Evolutionary conservation across 2,888 invertebrate species (phyloP).

Genomic region (Drepana falcataria): DNA sequence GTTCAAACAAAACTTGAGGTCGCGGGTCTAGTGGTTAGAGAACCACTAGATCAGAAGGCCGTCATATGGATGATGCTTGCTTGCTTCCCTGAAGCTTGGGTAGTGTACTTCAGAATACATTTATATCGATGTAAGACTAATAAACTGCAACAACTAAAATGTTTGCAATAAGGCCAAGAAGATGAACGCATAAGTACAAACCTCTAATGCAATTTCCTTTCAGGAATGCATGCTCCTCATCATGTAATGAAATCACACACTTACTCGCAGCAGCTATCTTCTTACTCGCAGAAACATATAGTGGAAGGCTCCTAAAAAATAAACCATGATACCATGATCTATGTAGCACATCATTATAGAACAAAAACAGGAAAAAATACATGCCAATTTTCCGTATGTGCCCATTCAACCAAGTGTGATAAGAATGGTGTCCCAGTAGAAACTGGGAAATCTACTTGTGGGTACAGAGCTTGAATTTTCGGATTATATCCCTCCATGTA

Average conservation of each 20-base stretch:
- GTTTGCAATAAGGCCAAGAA: too few species aligned
- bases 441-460: slow-evolving; percentile 87
- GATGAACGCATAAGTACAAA: slow-evolving; percentile 11
- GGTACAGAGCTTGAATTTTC: slow-evolving; percentile 84
- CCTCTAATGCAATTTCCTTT: slow-evolving; percentile 42
- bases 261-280: slow-evolving; percentile 33
- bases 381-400: slow-evolving; percentile 84
- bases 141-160: too few species aligned
- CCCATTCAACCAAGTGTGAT: slow-evolving; percentile 89
- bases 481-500: slow-evolving; percentile 86
- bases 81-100: too few species aligned
- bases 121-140: too few species aligned
- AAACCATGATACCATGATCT: neutral
- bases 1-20: too few species aligned
- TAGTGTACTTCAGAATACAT: too few species aligned
- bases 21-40: too few species aligned
- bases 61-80: too few species aligned
- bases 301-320: slow-evolving; percentile 34
- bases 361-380: neutral
- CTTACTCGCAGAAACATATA: slow-evolving; percentile 27
- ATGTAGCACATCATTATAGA: too few species aligned
- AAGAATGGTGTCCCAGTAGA: slow-evolving; percentile 90
- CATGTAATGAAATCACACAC: slow-evolving; percentile 32
- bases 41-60: too few species aligned
- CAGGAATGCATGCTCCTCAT: slow-evolving; percentile 41